Evolutionary conservation across 1,140 invertebrate genomes (phyloP).

Genomic region (Platyscapa corneri): DNA sequence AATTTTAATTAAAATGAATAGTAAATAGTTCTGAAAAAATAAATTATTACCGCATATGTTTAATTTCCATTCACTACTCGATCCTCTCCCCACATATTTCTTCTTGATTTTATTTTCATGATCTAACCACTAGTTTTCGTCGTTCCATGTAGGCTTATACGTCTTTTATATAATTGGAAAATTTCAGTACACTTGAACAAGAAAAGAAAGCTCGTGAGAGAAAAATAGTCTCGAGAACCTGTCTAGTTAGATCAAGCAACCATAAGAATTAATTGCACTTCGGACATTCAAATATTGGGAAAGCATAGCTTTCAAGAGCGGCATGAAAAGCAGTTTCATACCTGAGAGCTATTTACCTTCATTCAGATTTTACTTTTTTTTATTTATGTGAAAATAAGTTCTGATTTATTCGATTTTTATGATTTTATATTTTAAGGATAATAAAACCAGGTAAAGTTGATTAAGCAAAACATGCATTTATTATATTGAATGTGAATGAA

Average conservation of each 20-base stretch:
- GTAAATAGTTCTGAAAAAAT: too few relatives aligned
- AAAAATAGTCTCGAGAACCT: neutral
- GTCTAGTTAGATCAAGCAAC: constrained; percentile 32
- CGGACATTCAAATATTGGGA: constrained; percentile 42
- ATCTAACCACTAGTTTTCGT: too few relatives aligned
- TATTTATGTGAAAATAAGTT: neutral
- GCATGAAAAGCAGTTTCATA: constrained; percentile 2
- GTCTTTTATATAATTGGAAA: neutral
- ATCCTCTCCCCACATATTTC: too few relatives aligned
- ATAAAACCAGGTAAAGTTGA: neutral
- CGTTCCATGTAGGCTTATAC: too few relatives aligned
- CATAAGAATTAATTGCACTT: constrained; percentile 46
- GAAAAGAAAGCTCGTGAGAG: too few relatives aligned
- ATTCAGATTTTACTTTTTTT: neutral
- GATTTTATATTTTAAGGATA: neutral
- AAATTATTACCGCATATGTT: too few relatives aligned
- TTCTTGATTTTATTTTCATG: too few relatives aligned
- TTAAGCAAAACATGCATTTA: neutral
- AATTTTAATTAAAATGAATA: too few relatives aligned
- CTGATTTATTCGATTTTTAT: too few relatives aligned
- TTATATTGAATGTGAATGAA: neutral
- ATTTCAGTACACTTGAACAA: constrained; percentile 20
- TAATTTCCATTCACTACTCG: too few relatives aligned
- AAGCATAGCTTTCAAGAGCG: neutral
- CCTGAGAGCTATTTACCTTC: constrained; percentile 2